phyloP scores from a whole-genome alignment of 2,797 vertebrate genomes.

The Cossypha polioptera region DNA sequence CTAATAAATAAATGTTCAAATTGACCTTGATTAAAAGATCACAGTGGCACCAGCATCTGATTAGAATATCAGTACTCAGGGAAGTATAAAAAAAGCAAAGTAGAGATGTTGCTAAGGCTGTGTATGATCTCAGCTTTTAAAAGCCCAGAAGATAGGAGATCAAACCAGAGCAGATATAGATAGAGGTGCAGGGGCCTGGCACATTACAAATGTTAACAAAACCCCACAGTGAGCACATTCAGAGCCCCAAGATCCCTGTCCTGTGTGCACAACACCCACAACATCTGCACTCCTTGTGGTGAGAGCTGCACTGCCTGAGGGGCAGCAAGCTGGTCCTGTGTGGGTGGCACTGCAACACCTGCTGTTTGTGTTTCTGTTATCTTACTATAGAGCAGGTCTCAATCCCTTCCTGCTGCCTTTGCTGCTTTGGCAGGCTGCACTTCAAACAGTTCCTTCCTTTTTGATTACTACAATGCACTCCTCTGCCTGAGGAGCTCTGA shows the following conservation, averaged over 20 bases:
- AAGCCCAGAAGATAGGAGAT: background rate
- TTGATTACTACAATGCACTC: background rate
- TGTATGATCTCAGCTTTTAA: background rate
- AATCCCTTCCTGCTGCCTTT: background rate
- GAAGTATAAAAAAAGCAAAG: background rate
- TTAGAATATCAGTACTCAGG: background rate
- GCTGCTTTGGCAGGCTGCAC: background rate
- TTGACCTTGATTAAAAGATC: background rate
- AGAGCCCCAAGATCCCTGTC: background rate
- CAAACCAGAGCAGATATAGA: background rate
- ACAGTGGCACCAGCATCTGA: background rate
- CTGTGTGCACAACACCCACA: rapidly evolving
- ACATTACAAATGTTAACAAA: background rate
- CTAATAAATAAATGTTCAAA: background rate
- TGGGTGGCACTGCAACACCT: background rate
- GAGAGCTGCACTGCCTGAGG: background rate
- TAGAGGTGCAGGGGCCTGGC: background rate
- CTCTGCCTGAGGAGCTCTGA: background rate
- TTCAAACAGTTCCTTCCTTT: background rate
- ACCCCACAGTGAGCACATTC: background rate
- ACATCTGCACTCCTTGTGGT: background rate
- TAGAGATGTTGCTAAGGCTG: background rate
- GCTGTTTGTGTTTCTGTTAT: background rate
- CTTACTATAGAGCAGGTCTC: background rate
- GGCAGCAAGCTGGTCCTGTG: background rate